Conservation (phyloP, 1,140 invertebrate species). For the Zophobas atratus region DNA sequence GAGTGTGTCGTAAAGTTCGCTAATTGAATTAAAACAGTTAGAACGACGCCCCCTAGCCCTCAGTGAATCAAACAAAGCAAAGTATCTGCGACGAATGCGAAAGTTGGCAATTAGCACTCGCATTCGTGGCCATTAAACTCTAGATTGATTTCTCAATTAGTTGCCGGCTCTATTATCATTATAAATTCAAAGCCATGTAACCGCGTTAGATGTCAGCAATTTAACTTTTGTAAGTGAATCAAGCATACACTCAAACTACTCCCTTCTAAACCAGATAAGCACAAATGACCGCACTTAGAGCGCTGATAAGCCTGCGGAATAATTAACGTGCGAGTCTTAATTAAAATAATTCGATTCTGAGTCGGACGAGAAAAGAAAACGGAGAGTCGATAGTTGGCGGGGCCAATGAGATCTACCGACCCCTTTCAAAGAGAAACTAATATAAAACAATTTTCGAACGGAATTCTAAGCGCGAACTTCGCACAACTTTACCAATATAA, state of each 20-base stretch:
- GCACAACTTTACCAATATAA: conserved; percentile 32
- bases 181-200: conserved; percentile 21
- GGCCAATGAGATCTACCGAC: background rate
- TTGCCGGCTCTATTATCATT: conserved; percentile 9
- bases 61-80: no score
- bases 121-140: background rate
- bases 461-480: conserved; percentile 24
- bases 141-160: conserved; percentile 19
- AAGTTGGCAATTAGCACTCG: no score
- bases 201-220: conserved; percentile 27
- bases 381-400: background rate
- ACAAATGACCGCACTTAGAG: conserved; percentile 39
- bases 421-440: conserved; percentile 26
- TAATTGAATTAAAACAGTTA: no score
- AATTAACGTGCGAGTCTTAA: conserved; percentile 1
- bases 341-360: conserved; percentile 28
- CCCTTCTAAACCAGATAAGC: conserved; percentile 31
- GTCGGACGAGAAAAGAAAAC: background rate
- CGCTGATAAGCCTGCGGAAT: conserved; percentile 17
- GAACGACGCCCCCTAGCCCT: no score
- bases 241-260: conserved; percentile 16
- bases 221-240: conserved; percentile 40
- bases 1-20: no score
- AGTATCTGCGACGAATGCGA: no score
- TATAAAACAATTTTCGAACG: conserved; percentile 27